phyloP scores from a whole-genome alignment of 2,797 vertebrate species.

The Trachops cirrhosus region DNA sequence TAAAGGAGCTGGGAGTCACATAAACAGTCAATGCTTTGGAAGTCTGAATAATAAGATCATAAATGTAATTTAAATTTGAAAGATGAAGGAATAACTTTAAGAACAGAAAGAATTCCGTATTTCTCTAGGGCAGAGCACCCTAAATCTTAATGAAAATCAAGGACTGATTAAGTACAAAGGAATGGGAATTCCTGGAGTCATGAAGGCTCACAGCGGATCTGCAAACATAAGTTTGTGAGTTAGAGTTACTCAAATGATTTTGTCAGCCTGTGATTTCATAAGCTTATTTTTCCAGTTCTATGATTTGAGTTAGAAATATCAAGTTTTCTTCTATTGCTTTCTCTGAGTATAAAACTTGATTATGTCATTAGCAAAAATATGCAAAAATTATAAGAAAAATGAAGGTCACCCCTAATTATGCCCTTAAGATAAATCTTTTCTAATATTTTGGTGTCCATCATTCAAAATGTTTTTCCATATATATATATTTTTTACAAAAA shows the following conservation, averaged over 20 bases:
- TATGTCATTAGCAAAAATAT: background rate
- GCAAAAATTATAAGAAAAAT: slow-evolving; percentile 13
- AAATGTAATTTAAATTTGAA: background rate
- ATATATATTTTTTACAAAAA: background rate
- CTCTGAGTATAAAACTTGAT: background rate
- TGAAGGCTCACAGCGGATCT: background rate
- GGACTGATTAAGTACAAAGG: background rate
- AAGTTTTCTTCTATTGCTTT: background rate
- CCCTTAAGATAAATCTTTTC: background rate
- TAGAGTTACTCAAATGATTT: background rate
- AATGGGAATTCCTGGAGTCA: background rate
- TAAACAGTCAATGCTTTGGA: background rate
- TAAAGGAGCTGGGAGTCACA: background rate
- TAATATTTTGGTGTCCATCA: background rate
- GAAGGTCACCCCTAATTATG: background rate
- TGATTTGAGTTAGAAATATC: background rate
- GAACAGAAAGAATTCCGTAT: background rate
- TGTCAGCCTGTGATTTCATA: background rate
- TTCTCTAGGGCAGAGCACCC: background rate
- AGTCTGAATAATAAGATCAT: background rate
- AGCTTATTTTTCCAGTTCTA: background rate
- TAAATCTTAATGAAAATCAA: background rate
- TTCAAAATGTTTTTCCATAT: background rate
- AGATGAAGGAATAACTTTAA: background rate
- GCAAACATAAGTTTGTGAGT: background rate